Evolutionary conservation across 2,113 vertebrate genomes (phyloP).

Genomic region (Bombycilla garrulus): DNA sequence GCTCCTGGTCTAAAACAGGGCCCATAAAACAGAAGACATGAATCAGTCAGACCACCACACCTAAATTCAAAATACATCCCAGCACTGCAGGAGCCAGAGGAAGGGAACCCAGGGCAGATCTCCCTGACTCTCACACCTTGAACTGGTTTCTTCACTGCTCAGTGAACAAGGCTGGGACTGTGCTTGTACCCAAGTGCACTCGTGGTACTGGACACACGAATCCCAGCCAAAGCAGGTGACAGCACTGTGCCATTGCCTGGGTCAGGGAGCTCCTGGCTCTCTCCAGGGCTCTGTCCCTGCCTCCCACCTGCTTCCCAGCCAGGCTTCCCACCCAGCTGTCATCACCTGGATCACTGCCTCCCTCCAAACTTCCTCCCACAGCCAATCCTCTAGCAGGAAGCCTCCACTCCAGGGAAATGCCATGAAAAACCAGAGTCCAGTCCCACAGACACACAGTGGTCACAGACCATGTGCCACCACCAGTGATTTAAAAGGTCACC

Average conservation of each 20-base stretch:
- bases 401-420: not conserved
- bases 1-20: not conserved
- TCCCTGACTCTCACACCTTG: not conserved
- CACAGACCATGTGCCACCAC: accelerated
- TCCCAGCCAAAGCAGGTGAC: not conserved
- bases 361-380: not conserved
- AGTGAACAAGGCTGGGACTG: not conserved
- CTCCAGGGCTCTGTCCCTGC: not conserved
- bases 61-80: not conserved
- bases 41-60: not conserved
- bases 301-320: not conserved
- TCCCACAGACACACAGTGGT: accelerated
- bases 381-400: not conserved
- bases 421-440: not conserved
- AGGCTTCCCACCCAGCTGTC: not conserved
- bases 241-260: not conserved
- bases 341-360: not conserved
- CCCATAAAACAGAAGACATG: not conserved
- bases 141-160: not conserved
- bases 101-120: not conserved
- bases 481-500: not conserved
- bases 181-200: not conserved
- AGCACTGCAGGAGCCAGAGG: not conserved
- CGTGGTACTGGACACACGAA: accelerated
- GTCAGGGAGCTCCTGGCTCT: not conserved